Conservation (phyloP, 2,113 vertebrate species). For the Callipepla squamata region DNA sequence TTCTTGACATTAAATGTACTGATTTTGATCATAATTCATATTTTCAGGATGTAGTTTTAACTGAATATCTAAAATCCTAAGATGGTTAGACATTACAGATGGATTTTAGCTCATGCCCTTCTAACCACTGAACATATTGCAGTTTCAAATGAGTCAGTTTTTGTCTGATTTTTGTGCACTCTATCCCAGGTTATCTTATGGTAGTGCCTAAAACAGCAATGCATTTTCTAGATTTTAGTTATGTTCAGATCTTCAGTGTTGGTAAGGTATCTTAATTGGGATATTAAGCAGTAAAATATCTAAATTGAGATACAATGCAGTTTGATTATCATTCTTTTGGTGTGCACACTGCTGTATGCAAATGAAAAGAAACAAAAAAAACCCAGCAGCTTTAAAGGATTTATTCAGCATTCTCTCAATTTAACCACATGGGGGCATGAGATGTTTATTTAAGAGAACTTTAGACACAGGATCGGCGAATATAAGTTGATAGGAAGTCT, state of each 20-base stretch:
- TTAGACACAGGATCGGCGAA: neutral
- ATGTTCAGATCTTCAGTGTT: neutral
- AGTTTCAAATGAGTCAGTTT: neutral
- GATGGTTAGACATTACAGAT: neutral
- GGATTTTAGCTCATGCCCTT: neutral
- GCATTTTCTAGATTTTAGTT: neutral
- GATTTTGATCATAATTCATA: neutral
- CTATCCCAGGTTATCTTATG: neutral
- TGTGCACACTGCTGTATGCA: neutral
- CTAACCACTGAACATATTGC: neutral
- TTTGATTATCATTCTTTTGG: neutral
- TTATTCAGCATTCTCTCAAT: slow-evolving; percentile 23
- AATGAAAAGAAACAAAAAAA: neutral
- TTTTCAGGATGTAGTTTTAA: neutral
- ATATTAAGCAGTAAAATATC: neutral
- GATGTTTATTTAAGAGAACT: slow-evolving; percentile 64
- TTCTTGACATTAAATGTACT: neutral
- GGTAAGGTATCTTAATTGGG: neutral
- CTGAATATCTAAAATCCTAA: neutral
- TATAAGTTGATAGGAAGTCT: neutral
- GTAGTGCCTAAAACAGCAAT: neutral
- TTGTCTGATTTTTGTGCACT: neutral
- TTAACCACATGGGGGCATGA: slow-evolving; percentile 75
- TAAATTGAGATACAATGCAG: neutral
- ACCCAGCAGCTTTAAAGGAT: neutral